Evolutionary conservation across 1,140 invertebrate genomes (phyloP).

Genomic region (Tachypleus tridentatus): DNA sequence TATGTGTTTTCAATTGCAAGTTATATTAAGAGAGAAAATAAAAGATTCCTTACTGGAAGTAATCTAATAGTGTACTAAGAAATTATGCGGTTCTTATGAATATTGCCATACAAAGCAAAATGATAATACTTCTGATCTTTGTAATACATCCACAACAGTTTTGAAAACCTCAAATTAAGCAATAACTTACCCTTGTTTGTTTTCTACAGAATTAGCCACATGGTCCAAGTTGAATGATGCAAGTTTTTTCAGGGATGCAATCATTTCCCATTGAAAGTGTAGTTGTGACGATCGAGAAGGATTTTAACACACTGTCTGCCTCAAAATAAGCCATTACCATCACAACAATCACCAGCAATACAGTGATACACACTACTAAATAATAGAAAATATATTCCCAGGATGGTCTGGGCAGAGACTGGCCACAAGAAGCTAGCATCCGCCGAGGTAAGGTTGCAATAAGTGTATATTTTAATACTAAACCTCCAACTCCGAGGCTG

Average conservation of each 20-base stretch:
- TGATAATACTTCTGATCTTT: too few relatives aligned
- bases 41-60: too few relatives aligned
- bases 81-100: too few relatives aligned
- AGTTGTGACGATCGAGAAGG: conserved; percentile 26
- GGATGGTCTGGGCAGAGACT: conserved; percentile 55
- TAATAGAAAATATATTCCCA: conserved; percentile 69
- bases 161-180: neutral
- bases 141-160: too few relatives aligned
- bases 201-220: conserved; percentile 10
- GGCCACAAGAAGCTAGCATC: conserved; percentile 57
- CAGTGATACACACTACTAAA: conserved; percentile 47
- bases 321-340: conserved; percentile 56
- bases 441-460: conserved; percentile 65
- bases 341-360: conserved; percentile 51
- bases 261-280: too few relatives aligned
- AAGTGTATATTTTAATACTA: conserved; percentile 52
- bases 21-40: too few relatives aligned
- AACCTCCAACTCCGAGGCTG: conserved; percentile 27
- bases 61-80: too few relatives aligned
- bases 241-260: too few relatives aligned
- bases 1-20: too few relatives aligned
- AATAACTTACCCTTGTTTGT: conserved; percentile 17
- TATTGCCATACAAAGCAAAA: too few relatives aligned
- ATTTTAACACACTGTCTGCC: conserved; percentile 53
- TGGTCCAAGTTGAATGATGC: too few relatives aligned